Evolutionary conservation across 2,797 vertebrate species (phyloP).

Genomic region (Syncerus caffer): DNA sequence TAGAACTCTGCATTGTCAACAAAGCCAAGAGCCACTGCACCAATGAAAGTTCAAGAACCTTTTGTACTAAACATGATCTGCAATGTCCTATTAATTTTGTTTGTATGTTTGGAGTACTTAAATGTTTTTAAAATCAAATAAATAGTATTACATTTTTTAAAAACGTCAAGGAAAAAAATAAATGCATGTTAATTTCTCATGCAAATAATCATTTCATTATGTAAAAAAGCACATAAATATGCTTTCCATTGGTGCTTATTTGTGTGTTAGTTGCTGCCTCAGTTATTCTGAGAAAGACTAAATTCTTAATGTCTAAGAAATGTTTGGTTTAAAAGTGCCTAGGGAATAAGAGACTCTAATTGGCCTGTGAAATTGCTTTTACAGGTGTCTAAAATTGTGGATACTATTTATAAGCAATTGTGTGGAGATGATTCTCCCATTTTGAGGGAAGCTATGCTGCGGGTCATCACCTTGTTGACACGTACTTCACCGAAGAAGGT

Average conservation of each 20-base stretch:
- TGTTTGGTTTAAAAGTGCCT: background rate
- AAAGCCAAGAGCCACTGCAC: slow-evolving; percentile 83
- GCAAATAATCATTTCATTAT: background rate
- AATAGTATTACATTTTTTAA: slow-evolving; percentile 89
- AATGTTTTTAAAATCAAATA: slow-evolving; percentile 92
- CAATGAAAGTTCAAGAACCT: slow-evolving; percentile 85
- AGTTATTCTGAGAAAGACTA: background rate
- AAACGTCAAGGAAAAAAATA: background rate
- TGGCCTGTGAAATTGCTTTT: slow-evolving; percentile 12
- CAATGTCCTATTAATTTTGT: slow-evolving; percentile 84
- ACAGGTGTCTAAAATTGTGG: slow-evolving; percentile 67
- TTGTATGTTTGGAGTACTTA: slow-evolving; percentile 90
- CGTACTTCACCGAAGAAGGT: slow-evolving; percentile 44
- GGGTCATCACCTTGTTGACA: slow-evolving; percentile 11
- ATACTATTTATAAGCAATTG: slow-evolving; percentile 51
- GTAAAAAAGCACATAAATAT: background rate
- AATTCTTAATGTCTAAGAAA: background rate
- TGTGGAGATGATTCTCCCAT: background rate
- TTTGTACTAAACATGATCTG: slow-evolving; percentile 86
- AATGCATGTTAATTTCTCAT: background rate
- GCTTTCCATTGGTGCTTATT: background rate
- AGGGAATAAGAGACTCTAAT: background rate
- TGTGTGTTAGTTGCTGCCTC: background rate
- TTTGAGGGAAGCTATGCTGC: background rate
- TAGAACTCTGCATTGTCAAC: slow-evolving; percentile 83